Conservation (phyloP, 2,888 invertebrate genomes). For the Drosophila hamatofila region DNA sequence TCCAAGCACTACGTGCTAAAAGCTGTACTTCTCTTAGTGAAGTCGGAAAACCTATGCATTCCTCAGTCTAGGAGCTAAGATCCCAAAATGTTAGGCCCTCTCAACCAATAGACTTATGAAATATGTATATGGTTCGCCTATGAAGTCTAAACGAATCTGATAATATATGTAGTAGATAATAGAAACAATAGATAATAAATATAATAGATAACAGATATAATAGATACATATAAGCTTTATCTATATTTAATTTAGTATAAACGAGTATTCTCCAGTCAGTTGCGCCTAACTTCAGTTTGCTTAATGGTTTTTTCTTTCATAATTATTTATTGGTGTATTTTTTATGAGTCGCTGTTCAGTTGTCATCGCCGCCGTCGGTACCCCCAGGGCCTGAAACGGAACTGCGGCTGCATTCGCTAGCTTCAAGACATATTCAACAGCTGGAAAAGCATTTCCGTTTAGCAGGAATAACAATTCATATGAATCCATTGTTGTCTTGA, state of each 20-base stretch:
- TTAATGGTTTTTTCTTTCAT: constrained; percentile 2
- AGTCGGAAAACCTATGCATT: too few species aligned
- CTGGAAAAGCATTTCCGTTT: constrained; percentile 74
- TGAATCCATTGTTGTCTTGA: constrained; percentile 33
- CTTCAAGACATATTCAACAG: constrained; percentile 11
- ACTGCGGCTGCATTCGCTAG: constrained; percentile 20
- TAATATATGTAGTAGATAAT: too few species aligned
- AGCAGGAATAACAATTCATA: constrained; percentile 49
- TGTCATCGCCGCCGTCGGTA: constrained; percentile 34
- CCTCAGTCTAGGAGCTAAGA: too few species aligned
- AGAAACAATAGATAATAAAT: too few species aligned
- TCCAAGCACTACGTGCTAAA: too few species aligned
- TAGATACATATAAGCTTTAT: too few species aligned
- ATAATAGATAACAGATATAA: neutral
- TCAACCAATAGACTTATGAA: neutral
- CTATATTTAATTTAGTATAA: neutral
- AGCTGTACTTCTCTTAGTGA: too few species aligned
- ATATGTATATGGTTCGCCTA: neutral
- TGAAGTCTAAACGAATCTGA: neutral
- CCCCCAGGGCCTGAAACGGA: constrained; percentile 38
- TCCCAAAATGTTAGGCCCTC: too few species aligned
- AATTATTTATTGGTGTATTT: neutral
- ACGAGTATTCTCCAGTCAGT: constrained; percentile 1
- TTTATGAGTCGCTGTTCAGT: constrained; percentile 31
- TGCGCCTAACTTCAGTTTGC: too few species aligned